phyloP scores from a whole-genome alignment of 2,797 vertebrate genomes.

The Hoplostethus mediterraneus region DNA sequence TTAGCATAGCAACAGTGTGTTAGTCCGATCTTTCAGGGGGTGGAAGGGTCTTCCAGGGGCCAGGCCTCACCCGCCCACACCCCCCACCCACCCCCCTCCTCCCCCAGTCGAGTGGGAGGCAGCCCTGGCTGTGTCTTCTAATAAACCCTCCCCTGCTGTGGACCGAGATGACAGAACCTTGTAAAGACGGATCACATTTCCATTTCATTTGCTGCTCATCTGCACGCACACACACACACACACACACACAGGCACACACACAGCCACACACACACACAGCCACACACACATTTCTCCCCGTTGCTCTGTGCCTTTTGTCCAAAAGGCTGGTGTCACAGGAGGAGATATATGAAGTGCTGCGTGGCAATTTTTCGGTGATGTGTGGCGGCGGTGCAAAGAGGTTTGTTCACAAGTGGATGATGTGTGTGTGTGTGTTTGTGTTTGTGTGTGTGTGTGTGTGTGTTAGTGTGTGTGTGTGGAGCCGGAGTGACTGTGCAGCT shows the following conservation, averaged over 20 bases:
- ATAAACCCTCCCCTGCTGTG: constrained; percentile 61
- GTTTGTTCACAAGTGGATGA: not conserved
- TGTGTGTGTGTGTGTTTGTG: not conserved
- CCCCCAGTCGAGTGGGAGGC: too few species aligned
- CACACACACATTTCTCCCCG: constrained; percentile 14
- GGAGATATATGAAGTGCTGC: constrained; percentile 59
- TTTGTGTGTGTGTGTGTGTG: constrained; percentile 6
- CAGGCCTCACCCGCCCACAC: constrained; percentile 35
- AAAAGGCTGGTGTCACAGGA: constrained; percentile 45
- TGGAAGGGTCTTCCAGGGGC: constrained; percentile 5
- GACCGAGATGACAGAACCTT: constrained; percentile 25
- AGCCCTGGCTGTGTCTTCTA: constrained; percentile 16
- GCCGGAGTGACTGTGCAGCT: not conserved
- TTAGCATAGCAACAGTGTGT: not conserved
- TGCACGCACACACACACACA: not conserved
- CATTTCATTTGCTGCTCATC: constrained; percentile 54
- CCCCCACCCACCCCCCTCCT: too few species aligned
- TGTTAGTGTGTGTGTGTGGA: constrained; percentile 9
- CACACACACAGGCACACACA: not conserved
- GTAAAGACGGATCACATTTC: constrained; percentile 66
- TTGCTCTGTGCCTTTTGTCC: constrained; percentile 54
- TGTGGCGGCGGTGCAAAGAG: not conserved
- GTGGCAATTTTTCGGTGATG: constrained; percentile 31
- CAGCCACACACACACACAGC: not conserved
- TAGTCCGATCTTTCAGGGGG: constrained; percentile 12